A percentile compares a stretch with the other conserved stretches of the same genome.
These are phyloP conservation scores for Hymenopus coronatus DNA, from an alignment of 2,888 invertebrate species.

Conservation along the genomic window DNA sequence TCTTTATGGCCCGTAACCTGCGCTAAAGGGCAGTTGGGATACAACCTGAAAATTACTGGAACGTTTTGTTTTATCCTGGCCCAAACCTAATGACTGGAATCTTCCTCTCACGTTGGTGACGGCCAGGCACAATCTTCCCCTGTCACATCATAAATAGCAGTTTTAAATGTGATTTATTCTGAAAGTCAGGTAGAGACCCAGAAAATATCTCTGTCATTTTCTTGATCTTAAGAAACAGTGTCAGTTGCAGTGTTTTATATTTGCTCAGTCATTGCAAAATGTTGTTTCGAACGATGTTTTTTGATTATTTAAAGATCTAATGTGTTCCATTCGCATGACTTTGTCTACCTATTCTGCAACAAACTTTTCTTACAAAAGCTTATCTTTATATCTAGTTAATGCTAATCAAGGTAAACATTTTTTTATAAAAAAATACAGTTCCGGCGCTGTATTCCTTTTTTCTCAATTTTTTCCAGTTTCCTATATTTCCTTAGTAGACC, in stretches of 20 bases:
- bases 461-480: too few species aligned
- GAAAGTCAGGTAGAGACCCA: background rate
- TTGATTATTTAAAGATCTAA: too few species aligned
- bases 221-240: background rate
- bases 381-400: too few species aligned
- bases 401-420: too few species aligned
- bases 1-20: constrained; percentile 7
- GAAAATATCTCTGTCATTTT: background rate
- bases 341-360: too few species aligned
- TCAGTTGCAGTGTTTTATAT: background rate
- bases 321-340: too few species aligned
- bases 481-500: too few species aligned
- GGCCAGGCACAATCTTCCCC: background rate
- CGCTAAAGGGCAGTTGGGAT: background rate
- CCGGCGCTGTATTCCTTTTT: too few species aligned
- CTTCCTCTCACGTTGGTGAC: background rate
- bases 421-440: too few species aligned
- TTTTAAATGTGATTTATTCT: constrained; percentile 2
- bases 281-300: too few species aligned
- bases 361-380: too few species aligned
- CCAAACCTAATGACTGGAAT: background rate
- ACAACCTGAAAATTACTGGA: background rate
- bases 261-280: background rate
- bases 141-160: constrained; percentile 4
- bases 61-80: background rate